Percentiles rank a stretch among this genome's conserved stretches.
Evolutionary conservation across 2,888 invertebrate species (phyloP).

Genomic region (Macrophya annulata): DNA sequence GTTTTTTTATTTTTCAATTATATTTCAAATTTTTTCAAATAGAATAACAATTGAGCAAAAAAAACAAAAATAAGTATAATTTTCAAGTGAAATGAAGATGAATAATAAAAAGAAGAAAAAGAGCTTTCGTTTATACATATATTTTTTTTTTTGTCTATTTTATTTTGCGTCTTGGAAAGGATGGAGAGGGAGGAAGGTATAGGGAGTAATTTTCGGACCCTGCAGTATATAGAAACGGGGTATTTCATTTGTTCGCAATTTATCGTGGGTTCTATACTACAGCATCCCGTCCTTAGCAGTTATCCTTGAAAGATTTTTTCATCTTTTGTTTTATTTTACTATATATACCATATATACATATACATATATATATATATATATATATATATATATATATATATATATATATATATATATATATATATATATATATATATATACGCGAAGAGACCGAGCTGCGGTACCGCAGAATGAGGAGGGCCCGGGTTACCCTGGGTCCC

Average conservation of each 20-base stretch:
- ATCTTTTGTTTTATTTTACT: constrained; percentile 77
- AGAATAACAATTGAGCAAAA: no score
- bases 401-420: no score
- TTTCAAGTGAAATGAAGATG: no score
- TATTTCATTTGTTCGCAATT: constrained; percentile 77
- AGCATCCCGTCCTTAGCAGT: constrained; percentile 60
- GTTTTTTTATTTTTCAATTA: no score
- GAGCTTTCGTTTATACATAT: not conserved
- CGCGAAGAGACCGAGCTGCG: not conserved
- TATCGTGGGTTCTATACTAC: constrained; percentile 67
- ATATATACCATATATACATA: no score
- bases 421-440: no score
- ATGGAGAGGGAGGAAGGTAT: not conserved
- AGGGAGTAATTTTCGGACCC: not conserved
- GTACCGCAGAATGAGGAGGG: constrained; percentile 14
- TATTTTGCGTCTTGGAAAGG: no score
- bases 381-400: no score
- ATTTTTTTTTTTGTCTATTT: not conserved
- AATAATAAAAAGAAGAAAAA: no score
- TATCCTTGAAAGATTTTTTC: constrained; percentile 54
- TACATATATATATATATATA: no score
- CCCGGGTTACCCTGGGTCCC: not conserved
- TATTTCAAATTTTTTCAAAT: no score
- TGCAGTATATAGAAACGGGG: constrained; percentile 1
- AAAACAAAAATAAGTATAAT: no score